These are phyloP conservation scores for Chloroceryle amazona DNA, from an alignment of 2,797 vertebrate species.

Conservation along the genomic window DNA sequence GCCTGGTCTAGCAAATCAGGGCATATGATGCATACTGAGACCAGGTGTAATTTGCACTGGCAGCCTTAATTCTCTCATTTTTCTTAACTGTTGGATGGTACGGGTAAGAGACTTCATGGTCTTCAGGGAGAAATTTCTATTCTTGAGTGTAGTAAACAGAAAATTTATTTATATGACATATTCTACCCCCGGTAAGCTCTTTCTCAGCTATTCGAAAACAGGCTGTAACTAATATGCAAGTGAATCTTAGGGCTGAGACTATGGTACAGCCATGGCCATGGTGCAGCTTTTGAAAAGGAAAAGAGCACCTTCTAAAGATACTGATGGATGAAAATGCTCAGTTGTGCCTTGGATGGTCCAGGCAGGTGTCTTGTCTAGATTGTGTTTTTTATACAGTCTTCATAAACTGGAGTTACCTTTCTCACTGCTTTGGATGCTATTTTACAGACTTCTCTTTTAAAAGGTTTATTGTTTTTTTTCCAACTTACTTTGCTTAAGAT, in stretches of 20 bases:
- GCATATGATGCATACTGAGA: fast-evolving
- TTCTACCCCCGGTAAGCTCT: background rate
- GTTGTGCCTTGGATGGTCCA: background rate
- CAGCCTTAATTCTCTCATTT: background rate
- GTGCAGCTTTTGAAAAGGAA: background rate
- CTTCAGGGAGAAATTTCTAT: background rate
- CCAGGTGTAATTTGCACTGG: background rate
- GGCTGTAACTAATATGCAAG: background rate
- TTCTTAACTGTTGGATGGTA: background rate
- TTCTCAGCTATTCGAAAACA: background rate
- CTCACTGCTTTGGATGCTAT: fast-evolving
- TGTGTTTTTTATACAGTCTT: background rate
- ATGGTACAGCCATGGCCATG: background rate
- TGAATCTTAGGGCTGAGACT: background rate
- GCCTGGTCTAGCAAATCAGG: background rate
- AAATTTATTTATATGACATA: background rate
- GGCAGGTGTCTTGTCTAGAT: fast-evolving
- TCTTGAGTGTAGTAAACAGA: background rate
- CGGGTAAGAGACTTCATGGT: background rate
- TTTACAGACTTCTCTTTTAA: background rate
- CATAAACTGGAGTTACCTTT: background rate
- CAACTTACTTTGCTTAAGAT: background rate
- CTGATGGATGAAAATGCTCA: background rate
- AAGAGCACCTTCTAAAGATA: background rate
- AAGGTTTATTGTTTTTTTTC: background rate